phyloP scores from a whole-genome alignment of 1,140 invertebrate species.

The Lepidurus packardi region DNA sequence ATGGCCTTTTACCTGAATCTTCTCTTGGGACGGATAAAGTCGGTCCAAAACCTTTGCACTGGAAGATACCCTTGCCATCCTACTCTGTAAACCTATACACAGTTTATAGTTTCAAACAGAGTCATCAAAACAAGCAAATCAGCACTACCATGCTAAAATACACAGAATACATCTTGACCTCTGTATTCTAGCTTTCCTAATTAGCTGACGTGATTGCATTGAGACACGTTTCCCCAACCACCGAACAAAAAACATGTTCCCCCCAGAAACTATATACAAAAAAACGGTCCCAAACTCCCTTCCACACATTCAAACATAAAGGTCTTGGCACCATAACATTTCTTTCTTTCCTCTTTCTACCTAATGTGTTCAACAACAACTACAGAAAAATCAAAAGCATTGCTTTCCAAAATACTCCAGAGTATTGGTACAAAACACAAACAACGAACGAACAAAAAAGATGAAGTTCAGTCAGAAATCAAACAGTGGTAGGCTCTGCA shows the following conservation, averaged over 20 bases:
- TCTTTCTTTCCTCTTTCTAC: neutral
- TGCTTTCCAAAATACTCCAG: conserved; percentile 2
- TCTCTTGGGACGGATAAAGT: no score
- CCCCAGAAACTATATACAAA: neutral
- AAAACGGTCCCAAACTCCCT: neutral
- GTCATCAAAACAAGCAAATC: no score
- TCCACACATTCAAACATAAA: neutral
- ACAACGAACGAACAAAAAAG: neutral
- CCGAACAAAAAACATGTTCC: neutral
- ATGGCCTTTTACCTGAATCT: no score
- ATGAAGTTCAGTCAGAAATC: neutral
- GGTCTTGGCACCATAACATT: neutral
- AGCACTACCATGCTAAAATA: no score
- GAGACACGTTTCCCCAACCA: no score
- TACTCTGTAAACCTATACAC: no score
- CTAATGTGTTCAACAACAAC: neutral
- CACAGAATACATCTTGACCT: no score
- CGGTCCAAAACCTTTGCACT: no score
- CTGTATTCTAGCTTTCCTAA: neutral
- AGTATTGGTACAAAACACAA: neutral
- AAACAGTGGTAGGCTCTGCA: neutral
- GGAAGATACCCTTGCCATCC: no score
- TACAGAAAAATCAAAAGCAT: neutral
- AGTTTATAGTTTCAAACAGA: no score
- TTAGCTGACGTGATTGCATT: neutral